Evolutionary conservation across 2,888 invertebrate species (phyloP).

Genomic region (Bellardia pandia): DNA sequence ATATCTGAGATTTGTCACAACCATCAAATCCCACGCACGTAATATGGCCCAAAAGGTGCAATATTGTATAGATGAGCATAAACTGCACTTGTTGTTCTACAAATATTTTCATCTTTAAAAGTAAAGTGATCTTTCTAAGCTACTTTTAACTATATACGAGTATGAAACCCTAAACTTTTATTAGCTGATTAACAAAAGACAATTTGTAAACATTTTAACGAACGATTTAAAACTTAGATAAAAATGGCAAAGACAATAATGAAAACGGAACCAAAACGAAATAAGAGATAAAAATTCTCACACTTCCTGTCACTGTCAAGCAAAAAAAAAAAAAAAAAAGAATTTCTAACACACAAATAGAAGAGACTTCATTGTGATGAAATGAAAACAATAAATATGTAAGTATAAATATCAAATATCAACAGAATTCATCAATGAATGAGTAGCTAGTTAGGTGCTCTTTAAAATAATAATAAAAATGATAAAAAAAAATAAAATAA

Average conservation of each 20-base stretch:
- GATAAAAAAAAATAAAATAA: slow-evolving; percentile 12
- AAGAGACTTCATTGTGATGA: slow-evolving; percentile 21
- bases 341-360: slow-evolving; percentile 15
- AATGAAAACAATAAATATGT: slow-evolving; percentile 36
- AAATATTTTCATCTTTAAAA: neutral
- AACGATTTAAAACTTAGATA: slow-evolving; percentile 44
- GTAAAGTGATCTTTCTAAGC: slow-evolving; percentile 52
- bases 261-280: slow-evolving; percentile 65
- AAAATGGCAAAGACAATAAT: neutral
- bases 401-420: slow-evolving; percentile 67
- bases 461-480: neutral
- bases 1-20: neutral
- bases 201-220: slow-evolving; percentile 38
- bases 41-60: neutral
- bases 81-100: slow-evolving; percentile 58
- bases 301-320: slow-evolving; percentile 71
- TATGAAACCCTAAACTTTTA: slow-evolving; percentile 60
- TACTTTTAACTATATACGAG: slow-evolving; percentile 14
- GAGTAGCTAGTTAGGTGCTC: slow-evolving; percentile 47
- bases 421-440: slow-evolving; percentile 57
- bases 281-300: slow-evolving; percentile 67
- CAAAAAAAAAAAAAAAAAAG: slow-evolving; percentile 12
- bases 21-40: neutral
- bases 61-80: neutral
- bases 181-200: slow-evolving; percentile 69